Percentiles rank a stretch among this genome's conserved stretches.
Conservation (phyloP, 2,797 vertebrate species). For the Aphelocoma californica region DNA sequence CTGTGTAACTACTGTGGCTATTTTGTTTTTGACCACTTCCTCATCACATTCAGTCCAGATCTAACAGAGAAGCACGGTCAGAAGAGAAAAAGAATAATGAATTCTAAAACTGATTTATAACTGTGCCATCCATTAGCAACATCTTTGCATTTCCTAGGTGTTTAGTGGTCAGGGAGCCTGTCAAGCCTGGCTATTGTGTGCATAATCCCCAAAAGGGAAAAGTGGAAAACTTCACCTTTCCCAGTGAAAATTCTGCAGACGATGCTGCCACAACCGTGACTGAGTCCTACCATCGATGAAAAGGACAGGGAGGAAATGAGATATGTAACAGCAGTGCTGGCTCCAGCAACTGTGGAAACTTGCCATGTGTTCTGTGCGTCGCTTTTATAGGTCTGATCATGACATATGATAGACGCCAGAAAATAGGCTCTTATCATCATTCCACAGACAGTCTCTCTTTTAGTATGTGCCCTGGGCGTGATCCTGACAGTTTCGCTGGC, state of each 20-base stretch:
- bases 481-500: conserved; percentile 24
- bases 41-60: neutral
- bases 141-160: neutral
- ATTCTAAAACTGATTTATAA: neutral
- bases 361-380: neutral
- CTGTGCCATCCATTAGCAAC: neutral
- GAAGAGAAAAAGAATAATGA: neutral
- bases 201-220: neutral
- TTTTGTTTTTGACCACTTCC: neutral
- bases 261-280: neutral
- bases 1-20: neutral
- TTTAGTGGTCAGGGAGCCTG: neutral
- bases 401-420: conserved; percentile 25
- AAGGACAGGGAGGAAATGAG: neutral
- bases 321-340: neutral
- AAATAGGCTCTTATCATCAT: conserved; percentile 35
- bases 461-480: conserved; percentile 8
- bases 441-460: neutral
- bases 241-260: neutral
- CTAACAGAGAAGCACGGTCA: neutral
- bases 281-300: neutral
- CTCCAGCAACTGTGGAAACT: conserved; percentile 2
- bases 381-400: conserved; percentile 1
- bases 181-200: neutral
- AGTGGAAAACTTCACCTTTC: neutral